These are phyloP conservation scores for Drosophila atripex DNA, from an alignment of 2,888 invertebrate species.

Conservation along the genomic window DNA sequence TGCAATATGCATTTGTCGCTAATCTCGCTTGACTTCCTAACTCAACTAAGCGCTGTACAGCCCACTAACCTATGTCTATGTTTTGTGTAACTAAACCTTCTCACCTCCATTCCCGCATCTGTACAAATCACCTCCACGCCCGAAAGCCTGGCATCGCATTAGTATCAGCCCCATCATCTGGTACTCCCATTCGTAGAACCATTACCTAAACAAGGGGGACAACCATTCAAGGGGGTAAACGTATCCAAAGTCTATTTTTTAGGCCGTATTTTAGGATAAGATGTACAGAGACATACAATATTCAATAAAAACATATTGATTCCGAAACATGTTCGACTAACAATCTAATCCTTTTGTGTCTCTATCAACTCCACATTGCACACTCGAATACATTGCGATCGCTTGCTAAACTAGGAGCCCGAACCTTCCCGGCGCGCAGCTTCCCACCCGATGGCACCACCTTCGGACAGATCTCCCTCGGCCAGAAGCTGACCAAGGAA, in stretches of 20 bases:
- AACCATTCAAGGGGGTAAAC: not conserved
- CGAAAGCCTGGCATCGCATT: constrained; percentile 49
- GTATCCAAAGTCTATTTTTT: not conserved
- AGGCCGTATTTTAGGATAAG: constrained; percentile 3
- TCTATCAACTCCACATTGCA: constrained; percentile 40
- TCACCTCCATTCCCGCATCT: constrained; percentile 41
- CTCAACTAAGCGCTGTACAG: constrained; percentile 52
- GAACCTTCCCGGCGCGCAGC: constrained; percentile 94
- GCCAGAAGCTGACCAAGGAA: constrained; percentile 93
- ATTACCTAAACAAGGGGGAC: not conserved
- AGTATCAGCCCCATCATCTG: not conserved
- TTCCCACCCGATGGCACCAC: constrained; percentile 97
- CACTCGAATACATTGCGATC: constrained; percentile 14
- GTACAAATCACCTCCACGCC: constrained; percentile 60
- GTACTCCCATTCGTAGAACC: not conserved
- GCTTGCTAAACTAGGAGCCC: constrained; percentile 87
- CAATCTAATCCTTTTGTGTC: constrained; percentile 43
- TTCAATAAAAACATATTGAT: too few relatives aligned
- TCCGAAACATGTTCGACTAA: constrained; percentile 36
- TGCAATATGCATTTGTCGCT: constrained; percentile 56
- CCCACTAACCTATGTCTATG: constrained; percentile 15
- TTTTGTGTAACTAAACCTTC: constrained; percentile 2
- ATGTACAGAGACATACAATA: constrained; percentile 24
- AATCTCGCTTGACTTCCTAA: constrained; percentile 45
- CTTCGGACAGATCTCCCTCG: constrained; percentile 94